Conservation (phyloP, 2,888 invertebrate genomes). For the Tholera decimalis region DNA sequence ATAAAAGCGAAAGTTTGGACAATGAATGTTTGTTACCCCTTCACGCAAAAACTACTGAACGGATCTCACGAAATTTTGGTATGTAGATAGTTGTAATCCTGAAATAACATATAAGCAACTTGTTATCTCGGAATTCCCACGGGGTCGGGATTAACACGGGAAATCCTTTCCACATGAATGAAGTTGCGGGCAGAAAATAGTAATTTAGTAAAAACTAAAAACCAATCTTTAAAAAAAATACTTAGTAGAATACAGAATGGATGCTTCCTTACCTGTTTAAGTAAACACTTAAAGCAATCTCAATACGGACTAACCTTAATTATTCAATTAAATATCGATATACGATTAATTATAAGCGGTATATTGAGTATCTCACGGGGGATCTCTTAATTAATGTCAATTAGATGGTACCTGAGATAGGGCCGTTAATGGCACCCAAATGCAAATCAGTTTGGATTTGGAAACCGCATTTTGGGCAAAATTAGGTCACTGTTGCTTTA, state of each 20-base stretch:
- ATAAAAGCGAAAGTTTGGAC: too few species aligned
- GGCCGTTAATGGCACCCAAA: conserved; percentile 45
- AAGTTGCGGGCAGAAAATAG: too few species aligned
- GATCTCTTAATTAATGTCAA: conserved; percentile 58
- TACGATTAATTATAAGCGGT: conserved; percentile 63
- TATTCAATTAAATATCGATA: conserved; percentile 59
- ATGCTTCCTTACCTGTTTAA: not conserved
- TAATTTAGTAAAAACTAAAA: too few species aligned
- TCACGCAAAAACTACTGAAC: too few species aligned
- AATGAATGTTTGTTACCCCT: too few species aligned
- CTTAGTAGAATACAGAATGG: not conserved
- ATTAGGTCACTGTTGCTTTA: conserved; percentile 39
- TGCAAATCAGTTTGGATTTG: conserved; percentile 49
- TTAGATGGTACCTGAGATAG: conserved; percentile 51
- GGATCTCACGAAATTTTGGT: too few species aligned
- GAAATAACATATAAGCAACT: too few species aligned
- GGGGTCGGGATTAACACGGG: too few species aligned
- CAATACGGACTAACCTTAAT: conserved; percentile 21
- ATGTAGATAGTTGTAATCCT: too few species aligned
- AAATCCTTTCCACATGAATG: too few species aligned
- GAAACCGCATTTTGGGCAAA: conserved; percentile 35
- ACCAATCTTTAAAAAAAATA: not conserved
- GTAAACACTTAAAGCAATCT: conserved; percentile 12
- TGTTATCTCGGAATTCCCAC: too few species aligned
- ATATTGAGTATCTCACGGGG: conserved; percentile 64